Evolutionary conservation across 1,140 invertebrate species (phyloP).

Genomic region (Pseudomyrmex gracilis): DNA sequence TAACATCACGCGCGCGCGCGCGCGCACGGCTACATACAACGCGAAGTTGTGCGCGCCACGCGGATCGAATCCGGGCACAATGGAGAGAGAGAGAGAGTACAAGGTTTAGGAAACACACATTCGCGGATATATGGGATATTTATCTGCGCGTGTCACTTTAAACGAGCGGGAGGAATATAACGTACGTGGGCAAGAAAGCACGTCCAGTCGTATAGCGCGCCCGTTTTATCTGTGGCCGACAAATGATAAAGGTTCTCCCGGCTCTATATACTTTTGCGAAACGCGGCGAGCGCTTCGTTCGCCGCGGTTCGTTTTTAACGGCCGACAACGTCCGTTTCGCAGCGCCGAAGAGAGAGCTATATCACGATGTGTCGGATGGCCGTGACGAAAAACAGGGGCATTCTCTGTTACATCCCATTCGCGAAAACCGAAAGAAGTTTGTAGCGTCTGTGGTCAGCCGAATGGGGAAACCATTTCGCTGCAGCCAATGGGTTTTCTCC

Average conservation of each 20-base stretch:
- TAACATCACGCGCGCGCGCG: constrained; percentile 25
- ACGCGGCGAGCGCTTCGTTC: constrained; percentile 28
- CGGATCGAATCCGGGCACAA: constrained; percentile 43
- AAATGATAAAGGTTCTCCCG: constrained; percentile 42
- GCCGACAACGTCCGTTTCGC: constrained; percentile 40
- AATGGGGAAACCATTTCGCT: constrained; percentile 50
- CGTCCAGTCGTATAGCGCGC: background rate
- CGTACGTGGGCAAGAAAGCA: constrained; percentile 23
- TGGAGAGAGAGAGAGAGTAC: background rate
- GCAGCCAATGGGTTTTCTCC: constrained; percentile 54
- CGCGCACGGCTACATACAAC: background rate
- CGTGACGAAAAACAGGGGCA: constrained; percentile 32
- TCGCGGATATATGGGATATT: constrained; percentile 43
- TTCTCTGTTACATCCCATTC: constrained; percentile 35
- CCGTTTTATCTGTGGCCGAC: constrained; percentile 42
- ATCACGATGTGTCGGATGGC: constrained; percentile 22
- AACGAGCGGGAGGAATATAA: constrained; percentile 35
- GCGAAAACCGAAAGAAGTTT: constrained; percentile 13
- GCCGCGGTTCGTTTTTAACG: constrained; percentile 38
- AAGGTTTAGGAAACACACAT: constrained; percentile 38
- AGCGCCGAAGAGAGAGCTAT: constrained; percentile 12
- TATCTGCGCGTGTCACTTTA: constrained; percentile 56
- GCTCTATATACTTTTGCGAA: constrained; percentile 20
- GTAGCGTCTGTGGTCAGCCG: constrained; percentile 47
- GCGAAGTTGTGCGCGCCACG: background rate